These are phyloP conservation scores for Acridotheres tristis DNA, from an alignment of 2,797 vertebrate genomes.

Conservation along the genomic window DNA sequence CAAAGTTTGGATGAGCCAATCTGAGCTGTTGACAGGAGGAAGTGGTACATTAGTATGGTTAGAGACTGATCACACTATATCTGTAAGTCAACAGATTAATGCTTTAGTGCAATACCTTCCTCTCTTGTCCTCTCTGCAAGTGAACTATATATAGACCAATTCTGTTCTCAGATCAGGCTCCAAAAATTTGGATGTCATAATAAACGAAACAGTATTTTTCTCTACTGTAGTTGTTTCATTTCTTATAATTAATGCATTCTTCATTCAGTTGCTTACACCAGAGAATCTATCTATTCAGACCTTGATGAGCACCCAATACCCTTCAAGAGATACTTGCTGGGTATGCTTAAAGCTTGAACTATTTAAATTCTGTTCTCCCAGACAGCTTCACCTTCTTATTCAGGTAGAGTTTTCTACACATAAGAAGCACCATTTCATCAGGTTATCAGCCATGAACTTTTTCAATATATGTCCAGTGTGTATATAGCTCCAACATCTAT, in stretches of 20 bases:
- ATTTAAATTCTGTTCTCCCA: background rate
- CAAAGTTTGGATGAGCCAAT: background rate
- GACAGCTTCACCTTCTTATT: background rate
- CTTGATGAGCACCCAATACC: background rate
- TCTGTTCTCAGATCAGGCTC: background rate
- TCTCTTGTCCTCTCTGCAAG: background rate
- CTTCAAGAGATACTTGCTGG: background rate
- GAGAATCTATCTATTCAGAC: background rate
- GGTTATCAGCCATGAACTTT: background rate
- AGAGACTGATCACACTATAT: background rate
- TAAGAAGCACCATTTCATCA: background rate
- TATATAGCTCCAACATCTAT: background rate
- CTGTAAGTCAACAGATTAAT: background rate
- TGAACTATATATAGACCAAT: background rate
- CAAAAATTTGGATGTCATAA: background rate
- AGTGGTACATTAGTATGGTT: background rate
- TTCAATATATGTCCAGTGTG: background rate
- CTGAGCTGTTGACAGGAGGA: background rate
- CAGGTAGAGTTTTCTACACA: background rate
- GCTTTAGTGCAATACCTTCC: background rate
- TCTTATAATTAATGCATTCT: background rate
- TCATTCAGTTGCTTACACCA: background rate
- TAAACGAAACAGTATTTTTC: background rate
- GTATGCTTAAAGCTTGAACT: background rate
- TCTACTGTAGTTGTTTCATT: background rate